phyloP scores from a whole-genome alignment of 2,797 vertebrate genomes.

The Enteromius treurensis region DNA sequence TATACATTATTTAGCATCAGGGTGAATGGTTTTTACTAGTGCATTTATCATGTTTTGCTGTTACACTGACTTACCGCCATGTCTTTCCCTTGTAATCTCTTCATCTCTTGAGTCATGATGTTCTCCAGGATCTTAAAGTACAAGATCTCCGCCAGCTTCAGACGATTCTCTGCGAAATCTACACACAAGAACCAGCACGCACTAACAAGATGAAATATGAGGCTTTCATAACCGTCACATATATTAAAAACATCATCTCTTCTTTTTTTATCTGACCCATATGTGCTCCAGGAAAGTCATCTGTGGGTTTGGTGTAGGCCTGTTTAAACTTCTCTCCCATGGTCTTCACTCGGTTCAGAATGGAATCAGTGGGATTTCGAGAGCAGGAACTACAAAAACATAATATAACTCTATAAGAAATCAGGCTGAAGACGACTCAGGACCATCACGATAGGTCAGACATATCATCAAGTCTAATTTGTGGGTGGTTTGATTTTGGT shows the following conservation, averaged over 20 bases:
- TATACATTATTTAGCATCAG: background rate
- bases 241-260: background rate
- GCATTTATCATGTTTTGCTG: background rate
- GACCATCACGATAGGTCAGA: background rate
- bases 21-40: background rate
- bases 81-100: constrained; percentile 91
- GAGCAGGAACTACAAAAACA: constrained; percentile 85
- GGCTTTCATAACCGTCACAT: background rate
- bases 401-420: background rate
- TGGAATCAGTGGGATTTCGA: constrained; percentile 82
- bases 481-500: background rate
- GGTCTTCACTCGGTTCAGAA: constrained; percentile 81
- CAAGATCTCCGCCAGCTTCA: constrained; percentile 94
- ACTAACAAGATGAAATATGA: background rate
- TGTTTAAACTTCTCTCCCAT: constrained; percentile 89
- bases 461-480: background rate
- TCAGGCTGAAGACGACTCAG: background rate
- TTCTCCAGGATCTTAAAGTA: constrained; percentile 97
- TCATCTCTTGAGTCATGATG: constrained; percentile 88
- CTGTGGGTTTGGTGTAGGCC: constrained; percentile 87
- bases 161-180: constrained; percentile 96
- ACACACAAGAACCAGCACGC: constrained; percentile 42
- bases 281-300: constrained; percentile 88
- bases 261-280: constrained; percentile 79
- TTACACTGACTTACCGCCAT: constrained; percentile 84